Percentiles rank a stretch among this genome's conserved stretches.
phyloP scores from a whole-genome alignment of 2,888 invertebrate genomes.

The Selenia dentaria region DNA sequence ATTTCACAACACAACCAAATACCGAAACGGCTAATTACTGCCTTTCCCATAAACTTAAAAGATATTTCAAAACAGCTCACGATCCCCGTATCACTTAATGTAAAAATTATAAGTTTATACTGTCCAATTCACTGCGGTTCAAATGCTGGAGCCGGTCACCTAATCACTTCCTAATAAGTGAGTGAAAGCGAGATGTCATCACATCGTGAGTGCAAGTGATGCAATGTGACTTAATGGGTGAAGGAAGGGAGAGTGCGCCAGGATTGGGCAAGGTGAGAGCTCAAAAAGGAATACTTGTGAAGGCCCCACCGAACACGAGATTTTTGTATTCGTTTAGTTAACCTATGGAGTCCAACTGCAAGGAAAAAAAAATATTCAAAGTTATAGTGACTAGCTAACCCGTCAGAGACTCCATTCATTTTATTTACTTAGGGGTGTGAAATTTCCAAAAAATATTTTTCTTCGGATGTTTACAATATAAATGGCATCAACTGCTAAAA shows the following conservation, averaged over 20 bases:
- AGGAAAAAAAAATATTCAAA: no score
- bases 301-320: no score
- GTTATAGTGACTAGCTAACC: no score
- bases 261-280: conserved; percentile 5
- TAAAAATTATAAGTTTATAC: conserved; percentile 27
- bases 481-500: no score
- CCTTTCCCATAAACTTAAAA: conserved; percentile 12
- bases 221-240: conserved; percentile 36
- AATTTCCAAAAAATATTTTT: no score
- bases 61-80: conserved; percentile 12
- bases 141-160: conserved; percentile 19
- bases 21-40: conserved; percentile 10
- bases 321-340: no score
- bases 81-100: conserved; percentile 27
- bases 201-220: conserved; percentile 32
- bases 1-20: conserved; percentile 17
- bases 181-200: conserved; percentile 53
- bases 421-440: no score
- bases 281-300: conserved; percentile 1
- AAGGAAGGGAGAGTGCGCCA: conserved; percentile 7
- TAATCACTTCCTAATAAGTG: conserved; percentile 58
- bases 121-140: conserved; percentile 21
- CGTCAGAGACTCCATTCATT: no score
- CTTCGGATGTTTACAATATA: no score
- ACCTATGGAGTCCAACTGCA: no score